Evolutionary conservation across 1,140 invertebrate species (phyloP), one percentile per base, ranked within the genome.

Genomic region (Coptotermes formosanus): DNA sequence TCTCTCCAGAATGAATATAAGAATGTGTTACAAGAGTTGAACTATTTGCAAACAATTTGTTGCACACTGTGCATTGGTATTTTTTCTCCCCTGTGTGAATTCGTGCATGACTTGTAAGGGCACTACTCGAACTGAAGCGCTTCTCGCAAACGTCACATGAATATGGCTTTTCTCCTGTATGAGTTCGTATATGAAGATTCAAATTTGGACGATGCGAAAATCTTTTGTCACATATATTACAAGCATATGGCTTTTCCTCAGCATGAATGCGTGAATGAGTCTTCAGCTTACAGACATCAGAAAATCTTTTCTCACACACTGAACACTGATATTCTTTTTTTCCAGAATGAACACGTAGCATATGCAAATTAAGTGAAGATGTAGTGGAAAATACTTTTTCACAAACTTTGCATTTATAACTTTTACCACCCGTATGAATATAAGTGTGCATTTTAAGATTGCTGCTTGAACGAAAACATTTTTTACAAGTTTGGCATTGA

Each of bases 241-340:
- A 95, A 69, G 94, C 93, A 83, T 93, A 94, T 0, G 93, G 94
- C 85, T 93, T 94, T 45, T 95, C 94, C 0, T 93, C 93, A 4
- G 94, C 94, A 88, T 96, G 95, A 25, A 85, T 85, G 30, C 84
- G 45, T 0, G 48, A 52, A 59, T 85, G 84, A 23, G 48, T 85
- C 32, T 85, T 59, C 48, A 85, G 21, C 6, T 48, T 38, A 43
- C 48, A 59, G 1, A 38, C 52, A 25, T 64, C 48, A 16, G 84
- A 85, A 59, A 91, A 91, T 23, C 89, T 88, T 87, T 91, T 91
- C 69, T 91, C 88, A 88, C 91, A 91, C 75, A 91, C 89, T 44
- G 89, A 89, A 88, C 91, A 91, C 84, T 90, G 89, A 85, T 90
- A 90, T 12, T 90, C 90, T 91, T 93, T 93, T 90, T 93, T 93